Conservation (phyloP, 2,797 vertebrate genomes). For the Eupleurogrammus muticus region DNA sequence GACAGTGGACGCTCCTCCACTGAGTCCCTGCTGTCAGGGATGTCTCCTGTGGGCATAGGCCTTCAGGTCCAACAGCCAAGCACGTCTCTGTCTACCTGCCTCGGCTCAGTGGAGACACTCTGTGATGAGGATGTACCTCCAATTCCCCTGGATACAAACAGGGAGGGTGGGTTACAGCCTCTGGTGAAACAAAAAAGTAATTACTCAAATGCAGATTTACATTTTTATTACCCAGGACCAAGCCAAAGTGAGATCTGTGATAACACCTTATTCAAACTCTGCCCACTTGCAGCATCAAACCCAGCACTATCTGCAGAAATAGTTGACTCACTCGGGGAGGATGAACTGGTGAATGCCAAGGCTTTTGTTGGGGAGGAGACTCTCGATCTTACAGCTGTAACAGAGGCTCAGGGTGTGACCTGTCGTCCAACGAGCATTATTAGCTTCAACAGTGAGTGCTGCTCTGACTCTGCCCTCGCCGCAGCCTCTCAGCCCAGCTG, state of each 20-base stretch:
- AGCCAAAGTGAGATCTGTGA: neutral
- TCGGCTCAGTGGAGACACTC: slow-evolving; percentile 83
- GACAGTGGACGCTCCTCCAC: slow-evolving; percentile 83
- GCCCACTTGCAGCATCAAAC: slow-evolving; percentile 81
- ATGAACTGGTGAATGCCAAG: slow-evolving; percentile 89
- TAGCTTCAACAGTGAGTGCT: slow-evolving; percentile 94
- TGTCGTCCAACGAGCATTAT: slow-evolving; percentile 90
- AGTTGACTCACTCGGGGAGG: slow-evolving; percentile 77
- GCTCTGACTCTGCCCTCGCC: slow-evolving; percentile 87
- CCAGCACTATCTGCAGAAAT: slow-evolving; percentile 64
- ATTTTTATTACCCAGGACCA: neutral
- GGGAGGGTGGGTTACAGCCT: slow-evolving; percentile 72
- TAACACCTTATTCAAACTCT: slow-evolving; percentile 3
- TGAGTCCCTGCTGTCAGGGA: slow-evolving; percentile 88
- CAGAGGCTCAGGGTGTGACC: slow-evolving; percentile 81
- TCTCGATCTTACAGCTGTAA: slow-evolving; percentile 86
- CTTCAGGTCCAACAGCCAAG: slow-evolving; percentile 89
- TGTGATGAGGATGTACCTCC: slow-evolving; percentile 83
- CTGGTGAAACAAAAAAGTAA: slow-evolving; percentile 12
- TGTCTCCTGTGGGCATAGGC: slow-evolving; percentile 95
- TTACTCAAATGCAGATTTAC: slow-evolving; percentile 8
- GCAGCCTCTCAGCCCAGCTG: slow-evolving; percentile 88
- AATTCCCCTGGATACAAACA: slow-evolving; percentile 84
- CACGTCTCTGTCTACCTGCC: slow-evolving; percentile 83
- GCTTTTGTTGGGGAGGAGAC: slow-evolving; percentile 81